A percentile compares a stretch with the other conserved stretches of the same genome.
Conservation (phyloP, 2,888 invertebrate species). For the Amphipyra berbera region DNA sequence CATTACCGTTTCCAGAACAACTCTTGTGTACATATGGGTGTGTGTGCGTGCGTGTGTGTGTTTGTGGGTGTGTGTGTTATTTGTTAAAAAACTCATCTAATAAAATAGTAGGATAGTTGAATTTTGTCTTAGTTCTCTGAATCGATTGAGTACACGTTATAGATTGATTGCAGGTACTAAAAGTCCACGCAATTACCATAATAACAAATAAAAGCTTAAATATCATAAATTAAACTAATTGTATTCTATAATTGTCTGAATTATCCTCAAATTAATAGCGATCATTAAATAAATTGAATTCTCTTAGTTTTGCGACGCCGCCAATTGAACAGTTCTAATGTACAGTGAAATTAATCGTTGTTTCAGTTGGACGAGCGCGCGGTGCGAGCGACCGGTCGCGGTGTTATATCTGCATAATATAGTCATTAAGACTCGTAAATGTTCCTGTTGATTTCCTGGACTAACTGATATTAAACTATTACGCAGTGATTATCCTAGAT, state of each 20-base stretch:
- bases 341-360: neutral
- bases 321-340: constrained; percentile 18
- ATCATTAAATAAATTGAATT: constrained; percentile 22
- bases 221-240: neutral
- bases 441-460: neutral
- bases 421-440: neutral
- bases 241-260: neutral
- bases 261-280: constrained; percentile 17
- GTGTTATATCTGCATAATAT: constrained; percentile 1
- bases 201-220: neutral
- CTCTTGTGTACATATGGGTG: neutral
- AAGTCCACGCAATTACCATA: too few species aligned
- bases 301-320: constrained; percentile 1
- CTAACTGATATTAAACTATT: constrained; percentile 1
- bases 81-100: neutral
- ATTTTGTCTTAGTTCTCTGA: neutral
- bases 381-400: neutral
- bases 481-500: neutral
- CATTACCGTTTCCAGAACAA: neutral
- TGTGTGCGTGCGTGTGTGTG: neutral
- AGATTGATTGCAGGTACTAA: too few species aligned
- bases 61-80: neutral
- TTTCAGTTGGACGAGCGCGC: neutral
- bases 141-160: neutral
- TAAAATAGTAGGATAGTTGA: neutral